Evolutionary conservation across 2,888 invertebrate species (phyloP).

Genomic region (Patella caerulea): DNA sequence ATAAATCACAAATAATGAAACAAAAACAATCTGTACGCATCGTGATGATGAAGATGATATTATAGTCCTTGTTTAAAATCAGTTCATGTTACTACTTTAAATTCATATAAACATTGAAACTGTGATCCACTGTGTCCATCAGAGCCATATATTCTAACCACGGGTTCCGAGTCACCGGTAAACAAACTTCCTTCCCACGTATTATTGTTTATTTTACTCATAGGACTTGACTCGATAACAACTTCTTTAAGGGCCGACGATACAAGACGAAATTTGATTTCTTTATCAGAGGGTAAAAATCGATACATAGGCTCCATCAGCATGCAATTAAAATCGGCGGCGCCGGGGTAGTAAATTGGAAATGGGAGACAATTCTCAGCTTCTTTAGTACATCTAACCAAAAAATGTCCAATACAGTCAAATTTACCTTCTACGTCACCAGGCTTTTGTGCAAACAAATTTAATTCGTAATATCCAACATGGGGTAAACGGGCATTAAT

Average conservation of each 20-base stretch:
- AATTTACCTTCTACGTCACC: not conserved
- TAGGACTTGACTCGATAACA: not conserved
- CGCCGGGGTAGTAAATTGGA: not conserved
- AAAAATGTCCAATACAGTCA: slow-evolving; percentile 6
- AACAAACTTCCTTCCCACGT: not conserved
- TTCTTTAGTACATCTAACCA: not conserved
- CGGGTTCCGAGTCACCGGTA: not conserved
- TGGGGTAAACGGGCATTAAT: slow-evolving; percentile 8
- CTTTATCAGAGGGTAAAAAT: not conserved
- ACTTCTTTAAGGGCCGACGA: not conserved
- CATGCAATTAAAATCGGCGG: not conserved
- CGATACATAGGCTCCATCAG: not conserved
- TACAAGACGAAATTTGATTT: not conserved
- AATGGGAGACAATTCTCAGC: not conserved
- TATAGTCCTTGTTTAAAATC: too few relatives aligned
- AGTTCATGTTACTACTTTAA: not conserved
- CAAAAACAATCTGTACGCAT: too few relatives aligned
- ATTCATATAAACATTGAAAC: slow-evolving; percentile 8
- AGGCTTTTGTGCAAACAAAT: slow-evolving; percentile 14
- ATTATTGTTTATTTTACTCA: not conserved
- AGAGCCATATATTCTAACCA: not conserved
- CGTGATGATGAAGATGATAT: too few relatives aligned
- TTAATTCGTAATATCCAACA: slow-evolving; percentile 6
- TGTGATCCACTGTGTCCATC: not conserved
- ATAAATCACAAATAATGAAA: too few relatives aligned